Evolutionary conservation across 2,797 vertebrate genomes (phyloP).

Genomic region (Muraenolepis orangiensis): DNA sequence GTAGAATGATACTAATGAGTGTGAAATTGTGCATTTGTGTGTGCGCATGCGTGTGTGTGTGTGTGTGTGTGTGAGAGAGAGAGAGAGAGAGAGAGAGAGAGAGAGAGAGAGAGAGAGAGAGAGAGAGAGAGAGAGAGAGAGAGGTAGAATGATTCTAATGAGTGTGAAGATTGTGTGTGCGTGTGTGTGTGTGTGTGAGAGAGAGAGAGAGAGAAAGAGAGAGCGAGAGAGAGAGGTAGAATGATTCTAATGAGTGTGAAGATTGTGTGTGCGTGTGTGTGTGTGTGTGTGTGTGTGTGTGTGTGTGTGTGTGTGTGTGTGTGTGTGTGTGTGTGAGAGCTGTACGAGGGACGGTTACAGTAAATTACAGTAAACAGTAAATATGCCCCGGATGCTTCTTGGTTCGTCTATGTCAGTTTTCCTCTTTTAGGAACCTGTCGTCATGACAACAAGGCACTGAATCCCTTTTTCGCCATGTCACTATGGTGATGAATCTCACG

Average conservation of each 20-base stretch:
- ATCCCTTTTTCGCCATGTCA: constrained; percentile 48
- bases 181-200: not conserved
- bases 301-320: too few species aligned
- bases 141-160: not conserved
- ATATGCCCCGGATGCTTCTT: constrained; percentile 5
- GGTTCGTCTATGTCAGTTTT: constrained; percentile 29
- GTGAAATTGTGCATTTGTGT: too few species aligned
- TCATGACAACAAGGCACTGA: constrained; percentile 52
- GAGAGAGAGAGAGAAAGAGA: too few species aligned
- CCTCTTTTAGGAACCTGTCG: constrained; percentile 50
- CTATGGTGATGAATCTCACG: constrained; percentile 60
- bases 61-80: too few species aligned
- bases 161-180: not conserved
- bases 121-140: not conserved
- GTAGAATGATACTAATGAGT: too few species aligned
- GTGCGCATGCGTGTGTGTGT: too few species aligned
- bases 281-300: not conserved
- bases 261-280: not conserved
- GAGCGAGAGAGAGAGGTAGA: too few species aligned
- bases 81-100: constrained; percentile 2
- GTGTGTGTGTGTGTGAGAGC: too few species aligned
- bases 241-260: too few species aligned
- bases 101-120: constrained; percentile 15
- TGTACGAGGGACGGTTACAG: not conserved
- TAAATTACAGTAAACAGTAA: too few species aligned